Percentiles rank a stretch among this genome's conserved stretches.
Evolutionary conservation across 2,888 invertebrate genomes (phyloP).

Genomic region (Venustoraphidia nigricollis): DNA sequence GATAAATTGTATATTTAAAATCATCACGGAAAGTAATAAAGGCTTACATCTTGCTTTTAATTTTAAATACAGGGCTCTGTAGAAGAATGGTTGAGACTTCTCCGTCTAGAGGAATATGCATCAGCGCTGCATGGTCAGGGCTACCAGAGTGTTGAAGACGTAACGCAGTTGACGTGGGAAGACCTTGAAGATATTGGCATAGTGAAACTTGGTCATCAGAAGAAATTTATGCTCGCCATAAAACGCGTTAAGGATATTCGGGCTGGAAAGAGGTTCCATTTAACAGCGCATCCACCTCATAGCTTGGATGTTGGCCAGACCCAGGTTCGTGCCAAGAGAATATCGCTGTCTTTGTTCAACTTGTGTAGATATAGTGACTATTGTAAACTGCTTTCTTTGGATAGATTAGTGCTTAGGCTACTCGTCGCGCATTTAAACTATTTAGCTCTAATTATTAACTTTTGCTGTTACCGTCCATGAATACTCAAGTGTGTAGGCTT

Average conservation of each 20-base stretch:
- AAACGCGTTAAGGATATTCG: slow-evolving; percentile 90
- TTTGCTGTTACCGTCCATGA: too few relatives aligned
- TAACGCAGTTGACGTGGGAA: slow-evolving; percentile 94
- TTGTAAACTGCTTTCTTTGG: too few relatives aligned
- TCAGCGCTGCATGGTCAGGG: slow-evolving; percentile 83
- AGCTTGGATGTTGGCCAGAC: slow-evolving; percentile 27
- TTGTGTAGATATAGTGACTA: too few relatives aligned
- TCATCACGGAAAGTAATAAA: not conserved
- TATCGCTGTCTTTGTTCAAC: too few relatives aligned
- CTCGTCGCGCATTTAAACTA: too few relatives aligned
- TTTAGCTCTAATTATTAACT: too few relatives aligned
- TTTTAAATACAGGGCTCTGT: slow-evolving; percentile 58
- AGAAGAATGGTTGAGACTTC: slow-evolving; percentile 85
- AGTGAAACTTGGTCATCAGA: slow-evolving; percentile 90
- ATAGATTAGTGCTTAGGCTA: too few relatives aligned
- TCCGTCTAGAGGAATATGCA: slow-evolving; percentile 85
- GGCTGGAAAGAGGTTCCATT: slow-evolving; percentile 57
- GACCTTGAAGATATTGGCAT: slow-evolving; percentile 97
- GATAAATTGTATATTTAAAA: too few relatives aligned
- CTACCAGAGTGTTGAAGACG: slow-evolving; percentile 85
- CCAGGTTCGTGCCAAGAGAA: slow-evolving; percentile 20
- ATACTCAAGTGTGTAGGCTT: too few relatives aligned
- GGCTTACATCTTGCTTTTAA: slow-evolving; percentile 1
- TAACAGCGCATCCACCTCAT: slow-evolving; percentile 30
- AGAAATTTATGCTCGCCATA: slow-evolving; percentile 92